phyloP scores from a whole-genome alignment of 92 coral and sea anemone genomes.

The Zoanthus solanderi region DNA sequence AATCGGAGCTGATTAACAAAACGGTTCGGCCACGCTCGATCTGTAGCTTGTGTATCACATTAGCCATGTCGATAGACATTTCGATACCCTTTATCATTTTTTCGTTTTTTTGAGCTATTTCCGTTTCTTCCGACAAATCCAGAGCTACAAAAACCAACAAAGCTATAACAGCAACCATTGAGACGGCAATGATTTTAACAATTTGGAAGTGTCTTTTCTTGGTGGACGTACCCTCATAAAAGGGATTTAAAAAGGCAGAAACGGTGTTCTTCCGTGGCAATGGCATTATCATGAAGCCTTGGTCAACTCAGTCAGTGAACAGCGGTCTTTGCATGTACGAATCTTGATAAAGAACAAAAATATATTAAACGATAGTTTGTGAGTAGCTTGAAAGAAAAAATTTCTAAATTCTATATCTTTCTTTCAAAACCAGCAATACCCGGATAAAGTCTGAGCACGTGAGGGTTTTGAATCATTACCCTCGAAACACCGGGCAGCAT shows the following conservation, averaged over 20 bases:
- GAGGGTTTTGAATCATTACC: no score
- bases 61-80: conserved; percentile 3
- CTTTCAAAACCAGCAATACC: no score
- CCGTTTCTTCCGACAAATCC: background rate
- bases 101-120: background rate
- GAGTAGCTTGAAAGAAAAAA: no score
- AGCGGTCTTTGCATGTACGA: background rate
- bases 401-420: no score
- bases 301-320: background rate
- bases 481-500: no score
- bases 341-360: background rate
- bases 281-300: background rate
- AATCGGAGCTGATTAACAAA: conserved; percentile 65
- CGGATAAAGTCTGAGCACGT: no score
- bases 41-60: conserved; percentile 53
- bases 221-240: conserved; percentile 41
- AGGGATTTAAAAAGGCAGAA: background rate
- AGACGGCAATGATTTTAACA: conserved; percentile 70
- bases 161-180: conserved; percentile 59
- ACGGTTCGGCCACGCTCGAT: conserved; percentile 77
- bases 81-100: background rate
- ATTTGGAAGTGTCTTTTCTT: conserved; percentile 58
- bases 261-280: background rate
- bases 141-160: conserved; percentile 58
- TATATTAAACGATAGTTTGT: background rate